Evolutionary conservation across 2,113 vertebrate species (phyloP).

Genomic region (Chunga burmeisteri): DNA sequence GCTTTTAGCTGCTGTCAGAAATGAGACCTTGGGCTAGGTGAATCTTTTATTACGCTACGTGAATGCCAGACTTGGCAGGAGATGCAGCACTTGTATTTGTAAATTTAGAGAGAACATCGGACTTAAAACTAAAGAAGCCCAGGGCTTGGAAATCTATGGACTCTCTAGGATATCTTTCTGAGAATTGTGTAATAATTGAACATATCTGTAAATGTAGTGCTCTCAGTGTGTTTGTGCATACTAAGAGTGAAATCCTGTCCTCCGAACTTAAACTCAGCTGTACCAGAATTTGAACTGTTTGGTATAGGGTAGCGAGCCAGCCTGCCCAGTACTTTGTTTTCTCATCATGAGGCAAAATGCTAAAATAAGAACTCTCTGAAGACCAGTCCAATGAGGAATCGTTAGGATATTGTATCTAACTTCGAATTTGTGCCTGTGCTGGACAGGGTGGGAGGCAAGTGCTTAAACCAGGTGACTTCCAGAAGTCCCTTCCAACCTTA

Average conservation of each 20-base stretch:
- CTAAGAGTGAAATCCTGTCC: background rate
- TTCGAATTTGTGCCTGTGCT: background rate
- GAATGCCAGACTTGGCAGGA: background rate
- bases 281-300: background rate
- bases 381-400: background rate
- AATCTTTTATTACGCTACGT: background rate
- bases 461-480: background rate
- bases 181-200: background rate
- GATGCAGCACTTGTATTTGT: background rate
- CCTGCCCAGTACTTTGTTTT: background rate
- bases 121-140: background rate
- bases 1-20: background rate
- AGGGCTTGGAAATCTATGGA: background rate
- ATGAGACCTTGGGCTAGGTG: background rate
- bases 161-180: background rate
- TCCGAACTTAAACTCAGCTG: background rate
- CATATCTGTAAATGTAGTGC: background rate
- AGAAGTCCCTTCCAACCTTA: background rate
- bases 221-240: background rate
- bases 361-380: background rate
- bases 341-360: background rate
- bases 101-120: background rate
- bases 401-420: background rate
- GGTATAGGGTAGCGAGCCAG: rapidly evolving
- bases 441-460: background rate